Percentiles rank a stretch among this genome's conserved stretches.
These are phyloP conservation scores for Pogonomyrmex barbatus DNA, from an alignment of 1,140 invertebrate genomes.

Conservation along the genomic window DNA sequence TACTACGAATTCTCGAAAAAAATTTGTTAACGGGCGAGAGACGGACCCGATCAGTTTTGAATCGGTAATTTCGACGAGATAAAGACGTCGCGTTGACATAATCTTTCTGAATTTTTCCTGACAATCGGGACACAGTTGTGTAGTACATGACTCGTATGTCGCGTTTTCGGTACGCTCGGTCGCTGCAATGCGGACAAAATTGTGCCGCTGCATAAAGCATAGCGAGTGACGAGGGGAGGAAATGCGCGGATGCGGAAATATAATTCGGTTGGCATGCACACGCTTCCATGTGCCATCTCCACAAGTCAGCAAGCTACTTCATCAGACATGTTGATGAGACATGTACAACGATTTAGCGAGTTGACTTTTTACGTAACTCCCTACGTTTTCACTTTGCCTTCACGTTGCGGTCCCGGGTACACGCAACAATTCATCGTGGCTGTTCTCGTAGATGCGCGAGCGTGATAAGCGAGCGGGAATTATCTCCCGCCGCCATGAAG, in stretches of 20 bases:
- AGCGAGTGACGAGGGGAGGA: constrained; percentile 17
- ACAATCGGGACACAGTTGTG: background rate
- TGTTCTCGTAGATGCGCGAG: background rate
- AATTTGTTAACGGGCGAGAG: too few relatives aligned
- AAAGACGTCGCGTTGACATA: background rate
- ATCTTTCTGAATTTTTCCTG: constrained; percentile 21
- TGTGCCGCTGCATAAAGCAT: constrained; percentile 33
- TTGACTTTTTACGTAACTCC: constrained; percentile 48
- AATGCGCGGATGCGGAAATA: background rate
- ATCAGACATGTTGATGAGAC: constrained; percentile 64
- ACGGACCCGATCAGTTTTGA: background rate
- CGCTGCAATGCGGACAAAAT: constrained; percentile 34
- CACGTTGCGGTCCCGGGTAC: constrained; percentile 9
- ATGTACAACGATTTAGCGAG: constrained; percentile 60
- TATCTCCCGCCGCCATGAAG: background rate
- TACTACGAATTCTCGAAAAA: background rate
- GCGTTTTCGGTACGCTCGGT: constrained; percentile 16
- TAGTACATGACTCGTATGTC: background rate
- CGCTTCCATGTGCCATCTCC: constrained; percentile 29
- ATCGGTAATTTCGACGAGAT: background rate
- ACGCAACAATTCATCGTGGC: constrained; percentile 12
- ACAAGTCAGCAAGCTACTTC: constrained; percentile 45
- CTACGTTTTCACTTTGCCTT: constrained; percentile 22
- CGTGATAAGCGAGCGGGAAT: background rate
- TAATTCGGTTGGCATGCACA: constrained; percentile 59